Evolutionary conservation across 2,888 invertebrate genomes (phyloP).

Genomic region (Ditula angustiorana): DNA sequence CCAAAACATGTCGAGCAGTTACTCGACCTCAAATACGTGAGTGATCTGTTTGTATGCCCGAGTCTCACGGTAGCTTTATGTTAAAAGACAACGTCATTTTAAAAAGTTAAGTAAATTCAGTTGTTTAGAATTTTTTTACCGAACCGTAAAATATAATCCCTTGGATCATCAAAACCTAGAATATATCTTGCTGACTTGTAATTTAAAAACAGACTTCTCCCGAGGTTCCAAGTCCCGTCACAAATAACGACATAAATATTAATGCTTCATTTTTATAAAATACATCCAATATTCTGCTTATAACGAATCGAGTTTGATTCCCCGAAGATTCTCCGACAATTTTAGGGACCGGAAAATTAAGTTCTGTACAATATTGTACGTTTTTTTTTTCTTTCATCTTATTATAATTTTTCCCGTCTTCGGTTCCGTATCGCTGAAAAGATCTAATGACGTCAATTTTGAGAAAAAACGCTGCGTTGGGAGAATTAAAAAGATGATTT

Average conservation of each 20-base stretch:
- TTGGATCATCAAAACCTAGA: too few relatives aligned
- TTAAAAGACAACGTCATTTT: too few relatives aligned
- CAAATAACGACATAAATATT: conserved; percentile 13
- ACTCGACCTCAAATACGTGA: too few relatives aligned
- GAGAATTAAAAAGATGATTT: conserved; percentile 1
- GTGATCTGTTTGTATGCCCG: too few relatives aligned
- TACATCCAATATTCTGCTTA: conserved; percentile 28
- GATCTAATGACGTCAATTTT: conserved; percentile 34
- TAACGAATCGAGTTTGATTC: conserved; percentile 34
- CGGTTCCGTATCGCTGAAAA: conserved; percentile 26
- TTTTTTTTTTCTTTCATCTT: conserved; percentile 27
- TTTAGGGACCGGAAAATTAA: conserved; percentile 38
- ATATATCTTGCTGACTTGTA: too few relatives aligned
- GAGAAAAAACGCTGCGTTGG: conserved; percentile 7
- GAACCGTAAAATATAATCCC: too few relatives aligned
- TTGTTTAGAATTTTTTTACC: too few relatives aligned
- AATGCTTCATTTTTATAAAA: conserved; percentile 23
- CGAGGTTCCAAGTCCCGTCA: neutral
- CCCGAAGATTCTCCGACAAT: conserved; percentile 22
- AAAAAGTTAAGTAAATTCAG: too few relatives aligned
- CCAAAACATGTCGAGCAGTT: too few relatives aligned
- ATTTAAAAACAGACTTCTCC: neutral
- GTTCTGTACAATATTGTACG: conserved; percentile 28
- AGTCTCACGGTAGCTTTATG: too few relatives aligned
- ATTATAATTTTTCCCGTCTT: conserved; percentile 25